Percentiles rank a stretch among this genome's conserved stretches.
Evolutionary conservation across 2,888 invertebrate species (phyloP).

Genomic region (Drosophila testacea): DNA sequence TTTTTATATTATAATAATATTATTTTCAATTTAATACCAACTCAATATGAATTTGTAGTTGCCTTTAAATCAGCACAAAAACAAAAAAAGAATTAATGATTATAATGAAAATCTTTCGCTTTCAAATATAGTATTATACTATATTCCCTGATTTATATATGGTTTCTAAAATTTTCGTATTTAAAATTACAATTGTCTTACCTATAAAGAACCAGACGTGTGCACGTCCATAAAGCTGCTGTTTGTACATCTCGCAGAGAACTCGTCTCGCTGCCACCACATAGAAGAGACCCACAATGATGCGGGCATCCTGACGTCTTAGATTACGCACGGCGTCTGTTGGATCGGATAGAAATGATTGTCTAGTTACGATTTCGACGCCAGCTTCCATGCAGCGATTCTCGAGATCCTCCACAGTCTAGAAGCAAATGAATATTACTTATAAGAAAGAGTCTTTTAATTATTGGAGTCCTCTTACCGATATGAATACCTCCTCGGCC

Average conservation of each 20-base stretch:
- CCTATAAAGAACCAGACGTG: slow-evolving; percentile 99
- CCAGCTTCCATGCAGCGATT: slow-evolving; percentile 95
- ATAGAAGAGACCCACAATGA: slow-evolving; percentile 99
- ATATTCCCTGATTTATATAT: too few species aligned
- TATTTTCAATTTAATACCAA: too few species aligned
- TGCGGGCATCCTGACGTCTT: slow-evolving; percentile 97
- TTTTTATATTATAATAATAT: too few species aligned
- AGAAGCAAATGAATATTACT: slow-evolving; percentile 72
- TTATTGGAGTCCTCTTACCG: slow-evolving; percentile 87
- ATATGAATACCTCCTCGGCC: slow-evolving; percentile 98
- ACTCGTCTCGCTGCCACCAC: slow-evolving; percentile 98
- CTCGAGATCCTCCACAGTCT: slow-evolving; percentile 99
- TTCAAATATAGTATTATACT: too few species aligned
- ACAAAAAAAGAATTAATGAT: too few species aligned
- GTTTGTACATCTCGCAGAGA: slow-evolving; percentile 98
- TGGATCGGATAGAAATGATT: slow-evolving; percentile 98
- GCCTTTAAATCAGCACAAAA: too few species aligned
- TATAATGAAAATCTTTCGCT: too few species aligned
- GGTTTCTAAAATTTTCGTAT: too few species aligned
- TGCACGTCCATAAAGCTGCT: slow-evolving; percentile 96
- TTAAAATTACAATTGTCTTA: slow-evolving; percentile 60
- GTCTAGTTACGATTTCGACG: slow-evolving; percentile 98
- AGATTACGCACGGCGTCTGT: slow-evolving; percentile 98
- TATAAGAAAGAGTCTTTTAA: background rate
- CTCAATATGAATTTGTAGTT: too few species aligned